Conservation (phyloP, 2,113 vertebrate species). For the Pogona vitticeps region DNA sequence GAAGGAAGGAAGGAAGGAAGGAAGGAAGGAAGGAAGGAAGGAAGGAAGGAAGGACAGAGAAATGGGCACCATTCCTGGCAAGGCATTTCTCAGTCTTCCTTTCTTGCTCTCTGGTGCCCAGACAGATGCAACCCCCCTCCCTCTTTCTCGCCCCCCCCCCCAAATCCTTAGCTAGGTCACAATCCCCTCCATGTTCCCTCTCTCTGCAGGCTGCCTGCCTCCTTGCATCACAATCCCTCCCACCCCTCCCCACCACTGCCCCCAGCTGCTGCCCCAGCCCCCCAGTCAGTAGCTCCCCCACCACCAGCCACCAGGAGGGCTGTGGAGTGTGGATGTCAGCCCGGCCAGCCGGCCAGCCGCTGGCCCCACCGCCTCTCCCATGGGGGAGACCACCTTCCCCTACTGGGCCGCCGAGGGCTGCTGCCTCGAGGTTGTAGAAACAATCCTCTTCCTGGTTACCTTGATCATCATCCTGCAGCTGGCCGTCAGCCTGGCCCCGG, state of each 20-base stretch:
- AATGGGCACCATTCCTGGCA: too few species aligned
- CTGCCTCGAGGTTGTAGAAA: slow-evolving; percentile 2
- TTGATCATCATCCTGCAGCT: not conserved
- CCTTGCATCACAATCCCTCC: slow-evolving; percentile 5
- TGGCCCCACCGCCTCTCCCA: slow-evolving; percentile 11
- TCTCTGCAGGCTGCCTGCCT: not conserved
- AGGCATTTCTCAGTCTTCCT: too few species aligned
- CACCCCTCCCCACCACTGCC: not conserved
- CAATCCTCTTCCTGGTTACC: not conserved
- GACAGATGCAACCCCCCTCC: not conserved
- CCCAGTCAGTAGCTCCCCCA: not conserved
- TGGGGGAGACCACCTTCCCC: not conserved
- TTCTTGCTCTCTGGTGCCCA: not conserved
- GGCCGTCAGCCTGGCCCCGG: not conserved
- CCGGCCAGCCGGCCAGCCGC: not conserved
- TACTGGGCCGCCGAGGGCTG: not conserved
- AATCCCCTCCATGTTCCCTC: not conserved
- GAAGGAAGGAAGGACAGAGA: too few species aligned
- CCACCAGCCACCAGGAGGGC: not conserved
- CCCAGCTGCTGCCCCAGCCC: too few species aligned
- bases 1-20: not conserved
- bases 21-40: not conserved
- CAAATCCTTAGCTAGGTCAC: not conserved
- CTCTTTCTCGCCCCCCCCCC: not conserved
- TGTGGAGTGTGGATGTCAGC: not conserved